These are phyloP conservation scores for Prionailurus bengalensis DNA, from an alignment of 2,113 vertebrate genomes.

Conservation along the genomic window DNA sequence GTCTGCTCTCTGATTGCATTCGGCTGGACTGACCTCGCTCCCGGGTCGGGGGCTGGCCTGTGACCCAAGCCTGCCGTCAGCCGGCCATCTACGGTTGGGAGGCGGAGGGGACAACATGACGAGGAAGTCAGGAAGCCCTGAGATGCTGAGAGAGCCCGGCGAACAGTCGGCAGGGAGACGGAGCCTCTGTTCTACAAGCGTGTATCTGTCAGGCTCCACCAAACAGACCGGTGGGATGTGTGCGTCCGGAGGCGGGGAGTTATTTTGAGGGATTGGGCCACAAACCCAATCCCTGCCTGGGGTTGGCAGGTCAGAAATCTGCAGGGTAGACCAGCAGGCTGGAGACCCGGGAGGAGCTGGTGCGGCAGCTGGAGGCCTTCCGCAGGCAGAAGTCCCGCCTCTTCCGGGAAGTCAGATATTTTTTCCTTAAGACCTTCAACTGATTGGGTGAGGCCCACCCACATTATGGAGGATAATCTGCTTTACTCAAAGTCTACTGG, in stretches of 20 bases:
- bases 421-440: background rate
- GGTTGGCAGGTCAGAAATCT: background rate
- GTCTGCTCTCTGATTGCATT: no score
- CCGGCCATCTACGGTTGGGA: background rate
- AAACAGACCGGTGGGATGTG: background rate
- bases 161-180: background rate
- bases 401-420: background rate
- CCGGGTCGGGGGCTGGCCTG: fast-evolving
- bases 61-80: fast-evolving
- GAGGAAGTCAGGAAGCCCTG: background rate
- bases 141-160: background rate
- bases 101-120: background rate
- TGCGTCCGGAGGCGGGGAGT: background rate
- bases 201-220: no score
- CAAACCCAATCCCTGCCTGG: background rate
- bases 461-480: background rate
- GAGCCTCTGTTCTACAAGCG: background rate
- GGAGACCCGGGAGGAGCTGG: background rate
- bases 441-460: background rate
- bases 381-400: background rate
- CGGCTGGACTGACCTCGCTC: fast-evolving
- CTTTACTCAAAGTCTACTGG: background rate
- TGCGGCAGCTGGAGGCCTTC: background rate
- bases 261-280: background rate
- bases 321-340: background rate